Conservation (phyloP, 2,797 vertebrate genomes). For the Argya squamiceps region DNA sequence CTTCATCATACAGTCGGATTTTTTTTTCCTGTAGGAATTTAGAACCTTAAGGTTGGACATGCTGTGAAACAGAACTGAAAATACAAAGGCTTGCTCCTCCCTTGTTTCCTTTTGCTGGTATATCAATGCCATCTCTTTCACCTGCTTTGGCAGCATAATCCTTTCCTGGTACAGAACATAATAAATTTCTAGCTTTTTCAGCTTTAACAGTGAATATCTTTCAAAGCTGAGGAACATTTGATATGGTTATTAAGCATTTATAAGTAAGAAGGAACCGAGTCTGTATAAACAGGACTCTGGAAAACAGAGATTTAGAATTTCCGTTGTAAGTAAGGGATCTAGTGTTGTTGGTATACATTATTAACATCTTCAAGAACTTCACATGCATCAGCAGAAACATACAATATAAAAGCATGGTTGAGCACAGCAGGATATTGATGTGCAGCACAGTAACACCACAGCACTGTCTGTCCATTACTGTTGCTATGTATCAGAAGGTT, state of each 20-base stretch:
- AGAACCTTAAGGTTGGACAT: not conserved
- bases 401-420: not conserved
- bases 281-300: not conserved
- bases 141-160: not conserved
- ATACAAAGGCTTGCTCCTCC: not conserved
- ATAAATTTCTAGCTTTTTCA: not conserved
- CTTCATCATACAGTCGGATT: not conserved
- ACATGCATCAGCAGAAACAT: not conserved
- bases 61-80: not conserved
- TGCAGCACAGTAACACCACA: not conserved
- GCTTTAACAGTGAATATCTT: not conserved
- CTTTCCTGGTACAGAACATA: not conserved
- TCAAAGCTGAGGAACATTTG: not conserved
- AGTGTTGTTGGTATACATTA: not conserved
- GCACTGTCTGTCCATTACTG: not conserved
- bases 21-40: not conserved
- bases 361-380: not conserved
- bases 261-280: not conserved
- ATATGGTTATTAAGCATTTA: not conserved
- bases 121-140: not conserved
- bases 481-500: not conserved
- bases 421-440: not conserved
- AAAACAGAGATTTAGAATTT: not conserved
- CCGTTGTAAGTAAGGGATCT: not conserved
- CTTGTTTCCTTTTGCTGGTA: not conserved